Base-by-base conservation (phyloP, 1,140 invertebrate genomes). In the Oreohelix idahoensis region DNA sequence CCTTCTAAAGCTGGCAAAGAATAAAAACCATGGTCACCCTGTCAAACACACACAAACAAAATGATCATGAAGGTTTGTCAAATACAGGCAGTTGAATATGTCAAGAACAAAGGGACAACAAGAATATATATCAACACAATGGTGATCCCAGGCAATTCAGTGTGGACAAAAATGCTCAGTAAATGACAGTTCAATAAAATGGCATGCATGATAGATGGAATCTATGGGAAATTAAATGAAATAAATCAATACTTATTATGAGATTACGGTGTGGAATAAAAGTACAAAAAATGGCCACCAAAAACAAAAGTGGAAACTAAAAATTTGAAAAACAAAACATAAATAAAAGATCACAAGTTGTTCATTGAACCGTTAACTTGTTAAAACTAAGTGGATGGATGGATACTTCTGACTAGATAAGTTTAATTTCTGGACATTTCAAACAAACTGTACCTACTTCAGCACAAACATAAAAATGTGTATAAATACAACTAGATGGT, bases 311-410 rank as follows among this genome's bases (percentile, higher is more conserved):
- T 15, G 63, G 63, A 35, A 66, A 66, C 11, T 15, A 5, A 66
- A 66, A 29, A 32, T 32, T 32, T 66, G 32, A 32, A 17, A 32
- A 66, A 66, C 2, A 66, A 66, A 58, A 58, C 15, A 58, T 23
- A 15, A 66, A 66, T n/a, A n/a, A 66, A 66, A 17, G 63, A 66
- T 66, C 63, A 66, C 63, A 66, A 8, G 29, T 32, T 32, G 63
- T n/a, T 35, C 11, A n/a, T 32, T 2, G 29, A 23, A 66, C 63
- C 17, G 29, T 66, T 2, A 66, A 32, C 29, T 32, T 66, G 32
- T 32, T 15, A 29, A 32, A 66, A 66, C n/a, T 66, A 66, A 66
- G 29, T 66, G 63, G 63, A 66, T 66, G 63, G 63, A 66, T 66
- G 63, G 29, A 32, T 32, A 32, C 63, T 20, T 58, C 23, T 10